phyloP scores from a whole-genome alignment of 2,113 vertebrate species.

The Serinus canaria region DNA sequence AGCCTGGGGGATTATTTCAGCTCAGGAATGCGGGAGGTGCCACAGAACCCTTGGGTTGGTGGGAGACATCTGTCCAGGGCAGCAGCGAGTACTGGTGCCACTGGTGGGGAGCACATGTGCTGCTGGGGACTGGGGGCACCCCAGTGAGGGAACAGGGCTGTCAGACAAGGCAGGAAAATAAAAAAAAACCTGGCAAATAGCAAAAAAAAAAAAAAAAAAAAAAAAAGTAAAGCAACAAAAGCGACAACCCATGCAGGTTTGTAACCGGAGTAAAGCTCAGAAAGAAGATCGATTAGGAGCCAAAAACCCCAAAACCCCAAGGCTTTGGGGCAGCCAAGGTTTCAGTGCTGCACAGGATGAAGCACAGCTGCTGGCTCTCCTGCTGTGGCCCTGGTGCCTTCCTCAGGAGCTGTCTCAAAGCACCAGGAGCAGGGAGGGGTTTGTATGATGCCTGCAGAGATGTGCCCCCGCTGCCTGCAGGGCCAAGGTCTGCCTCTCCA shows the following conservation, averaged over 20 bases:
- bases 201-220: not conserved
- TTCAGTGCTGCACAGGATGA: not conserved
- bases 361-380: not conserved
- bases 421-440: not conserved
- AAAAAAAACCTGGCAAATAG: not conserved
- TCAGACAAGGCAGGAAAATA: not conserved
- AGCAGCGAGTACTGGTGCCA: not conserved
- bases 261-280: not conserved
- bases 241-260: not conserved
- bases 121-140: not conserved
- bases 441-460: not conserved
- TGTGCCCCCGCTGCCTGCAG: rapidly evolving
- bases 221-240: not conserved
- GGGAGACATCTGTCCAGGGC: not conserved
- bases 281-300: not conserved
- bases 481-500: not conserved
- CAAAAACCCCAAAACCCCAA: not conserved
- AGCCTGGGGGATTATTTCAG: not conserved
- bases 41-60: rapidly evolving
- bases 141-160: not conserved
- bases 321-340: not conserved
- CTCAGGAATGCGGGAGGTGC: not conserved
- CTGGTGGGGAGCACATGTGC: not conserved
- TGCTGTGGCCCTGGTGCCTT: not conserved
- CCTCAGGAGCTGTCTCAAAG: not conserved